Percentiles rank a stretch among this genome's conserved stretches.
Evolutionary conservation across 2,113 vertebrate species (phyloP).

Genomic region (Haliaeetus leucogaster): DNA sequence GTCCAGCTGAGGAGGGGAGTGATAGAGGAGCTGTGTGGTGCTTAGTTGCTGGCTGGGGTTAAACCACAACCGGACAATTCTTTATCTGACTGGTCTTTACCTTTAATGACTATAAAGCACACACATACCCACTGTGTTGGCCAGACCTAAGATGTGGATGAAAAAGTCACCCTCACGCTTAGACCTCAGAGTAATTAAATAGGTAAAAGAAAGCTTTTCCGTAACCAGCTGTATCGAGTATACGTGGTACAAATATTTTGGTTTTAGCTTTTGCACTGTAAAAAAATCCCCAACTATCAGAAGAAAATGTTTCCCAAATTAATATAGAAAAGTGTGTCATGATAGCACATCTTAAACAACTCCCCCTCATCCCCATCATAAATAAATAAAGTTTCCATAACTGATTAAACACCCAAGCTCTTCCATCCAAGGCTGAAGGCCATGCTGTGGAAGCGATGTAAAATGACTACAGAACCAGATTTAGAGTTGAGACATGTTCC

Average conservation of each 20-base stretch:
- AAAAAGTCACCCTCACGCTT: not conserved
- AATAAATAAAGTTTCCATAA: not conserved
- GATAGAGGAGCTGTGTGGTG: too few relatives aligned
- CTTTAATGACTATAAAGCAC: not conserved
- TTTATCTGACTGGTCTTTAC: not conserved
- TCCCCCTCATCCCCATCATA: not conserved
- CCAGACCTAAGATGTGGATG: accelerated
- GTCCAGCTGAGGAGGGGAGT: too few relatives aligned
- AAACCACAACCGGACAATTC: not conserved
- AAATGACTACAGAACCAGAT: not conserved
- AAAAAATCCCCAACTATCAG: not conserved
- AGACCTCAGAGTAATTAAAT: not conserved
- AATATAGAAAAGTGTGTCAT: not conserved
- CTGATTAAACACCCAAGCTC: not conserved
- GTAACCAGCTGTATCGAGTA: not conserved
- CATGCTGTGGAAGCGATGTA: not conserved
- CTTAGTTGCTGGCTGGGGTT: too few relatives aligned
- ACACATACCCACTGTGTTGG: not conserved
- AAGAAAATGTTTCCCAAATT: not conserved
- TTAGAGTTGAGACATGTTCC: not conserved
- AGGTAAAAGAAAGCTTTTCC: not conserved
- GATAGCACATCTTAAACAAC: not conserved
- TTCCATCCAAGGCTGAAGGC: not conserved
- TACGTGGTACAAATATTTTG: not conserved
- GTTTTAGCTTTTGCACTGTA: not conserved